Conservation (phyloP, 1,140 invertebrate genomes). For the Dryas iulia region DNA sequence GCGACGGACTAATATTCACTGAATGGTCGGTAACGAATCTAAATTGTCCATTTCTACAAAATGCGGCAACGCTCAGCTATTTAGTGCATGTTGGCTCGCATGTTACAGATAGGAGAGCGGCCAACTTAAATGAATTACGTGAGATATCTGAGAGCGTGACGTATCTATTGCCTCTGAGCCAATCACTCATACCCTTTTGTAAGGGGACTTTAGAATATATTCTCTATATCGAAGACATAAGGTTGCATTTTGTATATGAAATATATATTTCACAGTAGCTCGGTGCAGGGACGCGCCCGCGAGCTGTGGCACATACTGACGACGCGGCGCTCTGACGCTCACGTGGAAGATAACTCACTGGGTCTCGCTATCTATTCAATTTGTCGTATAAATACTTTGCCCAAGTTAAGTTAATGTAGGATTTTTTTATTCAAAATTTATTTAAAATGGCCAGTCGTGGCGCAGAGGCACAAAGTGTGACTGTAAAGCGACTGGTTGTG, state of each 20-base stretch:
- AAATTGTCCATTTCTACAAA: background rate
- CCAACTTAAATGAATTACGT: constrained; percentile 22
- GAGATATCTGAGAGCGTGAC: constrained; percentile 20
- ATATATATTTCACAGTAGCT: background rate
- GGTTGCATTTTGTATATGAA: background rate
- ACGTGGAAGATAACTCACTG: background rate
- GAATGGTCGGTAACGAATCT: background rate
- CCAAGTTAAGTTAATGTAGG: no score
- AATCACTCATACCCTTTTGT: constrained; percentile 6
- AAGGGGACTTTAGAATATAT: background rate
- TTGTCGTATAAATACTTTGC: background rate
- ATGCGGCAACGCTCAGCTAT: constrained; percentile 1
- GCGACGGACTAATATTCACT: background rate
- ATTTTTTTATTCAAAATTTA: no score
- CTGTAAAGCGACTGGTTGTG: no score
- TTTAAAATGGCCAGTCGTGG: no score
- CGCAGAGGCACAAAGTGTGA: no score
- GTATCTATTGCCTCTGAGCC: constrained; percentile 18
- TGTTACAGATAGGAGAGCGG: background rate
- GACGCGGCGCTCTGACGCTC: background rate
- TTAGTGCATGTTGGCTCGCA: background rate
- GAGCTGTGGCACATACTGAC: no score
- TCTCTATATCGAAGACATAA: background rate
- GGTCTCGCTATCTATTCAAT: background rate
- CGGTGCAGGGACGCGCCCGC: constrained; percentile 1